Evolutionary conservation across 1,140 invertebrate species (phyloP).

Genomic region (Cyclina sinensis): DNA sequence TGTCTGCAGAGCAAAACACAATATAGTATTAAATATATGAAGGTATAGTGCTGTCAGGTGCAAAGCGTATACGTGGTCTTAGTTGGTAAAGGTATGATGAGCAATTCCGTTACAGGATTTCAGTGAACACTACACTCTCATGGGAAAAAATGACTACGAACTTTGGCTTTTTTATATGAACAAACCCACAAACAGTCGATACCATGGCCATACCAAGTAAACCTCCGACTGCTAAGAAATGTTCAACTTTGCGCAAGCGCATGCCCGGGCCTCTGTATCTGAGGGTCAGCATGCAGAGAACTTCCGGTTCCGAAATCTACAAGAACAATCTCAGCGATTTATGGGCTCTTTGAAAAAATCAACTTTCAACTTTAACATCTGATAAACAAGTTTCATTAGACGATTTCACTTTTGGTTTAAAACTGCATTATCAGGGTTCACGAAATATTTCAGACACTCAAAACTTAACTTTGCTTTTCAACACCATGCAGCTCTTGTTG

Average conservation of each 20-base stretch:
- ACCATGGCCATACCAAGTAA: background rate
- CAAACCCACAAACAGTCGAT: background rate
- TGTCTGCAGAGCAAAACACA: background rate
- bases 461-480: constrained; percentile 37
- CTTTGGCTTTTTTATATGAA: background rate
- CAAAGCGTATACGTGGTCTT: background rate
- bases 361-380: background rate
- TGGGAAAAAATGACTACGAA: background rate
- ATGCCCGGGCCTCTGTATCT: background rate
- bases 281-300: background rate
- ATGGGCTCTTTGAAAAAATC: background rate
- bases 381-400: background rate
- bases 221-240: background rate
- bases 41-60: background rate
- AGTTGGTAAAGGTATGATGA: background rate
- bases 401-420: constrained; percentile 51
- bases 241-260: background rate
- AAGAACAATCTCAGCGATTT: background rate
- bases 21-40: background rate
- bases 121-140: background rate
- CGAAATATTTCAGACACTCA: background rate
- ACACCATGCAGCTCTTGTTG: background rate
- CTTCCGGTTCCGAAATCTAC: background rate
- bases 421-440: constrained; percentile 7
- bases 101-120: background rate